These are phyloP conservation scores for Hedya salicella DNA, from an alignment of 2,888 invertebrate genomes.

Conservation along the genomic window DNA sequence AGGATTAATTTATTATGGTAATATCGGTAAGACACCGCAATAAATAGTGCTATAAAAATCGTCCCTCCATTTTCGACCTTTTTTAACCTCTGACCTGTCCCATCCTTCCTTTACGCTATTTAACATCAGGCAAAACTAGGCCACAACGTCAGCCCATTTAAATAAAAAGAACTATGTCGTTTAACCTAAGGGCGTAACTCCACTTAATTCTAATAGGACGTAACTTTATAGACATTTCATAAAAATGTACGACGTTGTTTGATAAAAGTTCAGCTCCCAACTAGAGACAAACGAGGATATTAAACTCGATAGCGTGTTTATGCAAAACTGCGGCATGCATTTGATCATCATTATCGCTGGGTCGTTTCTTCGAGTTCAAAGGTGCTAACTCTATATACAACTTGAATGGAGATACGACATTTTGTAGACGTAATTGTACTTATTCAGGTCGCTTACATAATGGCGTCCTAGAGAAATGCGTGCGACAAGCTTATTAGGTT, in stretches of 20 bases:
- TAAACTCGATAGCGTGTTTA: conserved; percentile 32
- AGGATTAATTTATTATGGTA: no score
- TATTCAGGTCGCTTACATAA: conserved; percentile 24
- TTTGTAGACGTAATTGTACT: neutral
- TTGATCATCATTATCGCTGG: conserved; percentile 30
- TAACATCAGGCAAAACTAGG: conserved; percentile 23
- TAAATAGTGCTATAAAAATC: no score
- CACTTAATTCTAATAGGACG: neutral
- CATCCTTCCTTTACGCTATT: conserved; percentile 18
- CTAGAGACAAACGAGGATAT: conserved; percentile 27
- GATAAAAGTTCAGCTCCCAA: neutral
- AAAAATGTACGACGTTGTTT: neutral
- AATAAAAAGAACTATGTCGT: conserved; percentile 10
- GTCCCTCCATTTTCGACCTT: neutral
- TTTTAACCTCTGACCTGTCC: conserved; percentile 11
- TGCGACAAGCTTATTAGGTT: conserved; percentile 22
- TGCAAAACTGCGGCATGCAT: conserved; percentile 27
- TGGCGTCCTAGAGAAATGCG: conserved; percentile 27
- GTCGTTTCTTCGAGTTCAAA: neutral
- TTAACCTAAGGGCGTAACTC: neutral
- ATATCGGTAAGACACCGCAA: no score
- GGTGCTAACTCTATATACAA: neutral
- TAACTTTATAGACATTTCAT: neutral
- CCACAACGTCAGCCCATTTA: conserved; percentile 20
- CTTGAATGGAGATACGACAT: neutral